Evolutionary conservation across 2,113 vertebrate species (phyloP).

Genomic region (Lepus europaeus): DNA sequence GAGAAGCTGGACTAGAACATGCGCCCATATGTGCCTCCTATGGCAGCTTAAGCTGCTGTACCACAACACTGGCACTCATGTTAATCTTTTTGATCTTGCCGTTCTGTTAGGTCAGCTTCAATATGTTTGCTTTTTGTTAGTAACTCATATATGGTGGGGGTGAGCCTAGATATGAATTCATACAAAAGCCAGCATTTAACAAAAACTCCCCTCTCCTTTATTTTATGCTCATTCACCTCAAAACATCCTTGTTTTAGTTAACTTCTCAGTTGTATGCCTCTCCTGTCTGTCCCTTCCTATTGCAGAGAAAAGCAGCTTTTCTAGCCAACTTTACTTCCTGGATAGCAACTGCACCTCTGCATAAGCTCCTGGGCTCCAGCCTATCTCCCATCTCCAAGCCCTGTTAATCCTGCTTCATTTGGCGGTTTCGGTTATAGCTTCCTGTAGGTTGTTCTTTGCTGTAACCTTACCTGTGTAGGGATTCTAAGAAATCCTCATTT

Average conservation of each 20-base stretch:
- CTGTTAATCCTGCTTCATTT: conserved; percentile 20
- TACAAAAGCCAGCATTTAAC: background rate
- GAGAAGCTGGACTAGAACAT: too few relatives aligned
- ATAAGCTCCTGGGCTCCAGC: background rate
- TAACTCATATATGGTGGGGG: background rate
- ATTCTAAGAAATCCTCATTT: conserved; percentile 51
- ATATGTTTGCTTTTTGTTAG: background rate
- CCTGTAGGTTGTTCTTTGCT: conserved; percentile 6
- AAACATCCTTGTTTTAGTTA: conserved; percentile 38
- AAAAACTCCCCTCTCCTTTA: background rate
- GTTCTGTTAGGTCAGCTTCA: conserved; percentile 28
- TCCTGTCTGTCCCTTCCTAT: conserved; percentile 15
- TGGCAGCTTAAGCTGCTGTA: too few relatives aligned
- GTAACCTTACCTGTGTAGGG: background rate
- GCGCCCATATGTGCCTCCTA: background rate
- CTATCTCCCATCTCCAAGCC: background rate
- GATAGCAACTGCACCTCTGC: background rate
- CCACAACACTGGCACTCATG: too few relatives aligned
- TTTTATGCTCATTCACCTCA: conserved; percentile 11
- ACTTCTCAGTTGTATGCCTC: conserved; percentile 22
- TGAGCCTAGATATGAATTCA: background rate
- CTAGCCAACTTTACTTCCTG: conserved; percentile 9
- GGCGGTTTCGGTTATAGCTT: background rate
- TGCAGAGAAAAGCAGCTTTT: conserved; percentile 34
- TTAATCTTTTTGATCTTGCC: conserved; percentile 24